Evolutionary conservation across 2,888 invertebrate genomes (phyloP).

Genomic region (Leucophora obtusa): DNA sequence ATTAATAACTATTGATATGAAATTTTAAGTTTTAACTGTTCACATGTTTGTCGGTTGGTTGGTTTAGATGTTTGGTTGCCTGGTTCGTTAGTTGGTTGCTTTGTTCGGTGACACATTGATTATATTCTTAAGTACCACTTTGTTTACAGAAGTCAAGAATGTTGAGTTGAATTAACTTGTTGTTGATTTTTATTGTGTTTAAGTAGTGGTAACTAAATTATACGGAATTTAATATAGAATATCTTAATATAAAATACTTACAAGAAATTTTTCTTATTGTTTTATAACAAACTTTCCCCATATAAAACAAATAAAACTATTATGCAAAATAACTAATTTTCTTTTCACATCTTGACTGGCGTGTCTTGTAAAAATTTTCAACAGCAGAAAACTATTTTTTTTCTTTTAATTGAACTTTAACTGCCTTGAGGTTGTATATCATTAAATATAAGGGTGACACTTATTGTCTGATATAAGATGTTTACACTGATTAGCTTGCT

Average conservation of each 20-base stretch:
- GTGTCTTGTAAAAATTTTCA: neutral
- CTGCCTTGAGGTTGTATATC: neutral
- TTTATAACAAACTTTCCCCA: neutral
- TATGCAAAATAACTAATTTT: neutral
- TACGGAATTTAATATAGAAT: neutral
- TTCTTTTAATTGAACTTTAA: neutral
- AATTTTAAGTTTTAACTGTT: neutral
- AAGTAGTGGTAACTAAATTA: neutral
- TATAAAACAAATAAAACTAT: neutral
- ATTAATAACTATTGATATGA: slow-evolving; percentile 59
- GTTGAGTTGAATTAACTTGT: slow-evolving; percentile 40
- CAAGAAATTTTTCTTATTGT: neutral
- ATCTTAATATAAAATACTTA: neutral
- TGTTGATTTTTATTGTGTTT: slow-evolving; percentile 36
- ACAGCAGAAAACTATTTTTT: neutral
- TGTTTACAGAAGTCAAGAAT: slow-evolving; percentile 17
- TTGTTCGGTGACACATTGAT: slow-evolving; percentile 24
- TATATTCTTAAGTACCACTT: slow-evolving; percentile 14
- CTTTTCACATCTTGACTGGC: neutral
- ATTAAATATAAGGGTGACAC: neutral
- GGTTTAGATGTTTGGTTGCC: neutral
- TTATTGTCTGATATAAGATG: no score
- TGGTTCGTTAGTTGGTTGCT: neutral
- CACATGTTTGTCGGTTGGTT: neutral
- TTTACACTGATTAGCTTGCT: no score